Base-by-base conservation (phyloP, 2,797 vertebrate species). In the Microctenopoma lineatum region DNA sequence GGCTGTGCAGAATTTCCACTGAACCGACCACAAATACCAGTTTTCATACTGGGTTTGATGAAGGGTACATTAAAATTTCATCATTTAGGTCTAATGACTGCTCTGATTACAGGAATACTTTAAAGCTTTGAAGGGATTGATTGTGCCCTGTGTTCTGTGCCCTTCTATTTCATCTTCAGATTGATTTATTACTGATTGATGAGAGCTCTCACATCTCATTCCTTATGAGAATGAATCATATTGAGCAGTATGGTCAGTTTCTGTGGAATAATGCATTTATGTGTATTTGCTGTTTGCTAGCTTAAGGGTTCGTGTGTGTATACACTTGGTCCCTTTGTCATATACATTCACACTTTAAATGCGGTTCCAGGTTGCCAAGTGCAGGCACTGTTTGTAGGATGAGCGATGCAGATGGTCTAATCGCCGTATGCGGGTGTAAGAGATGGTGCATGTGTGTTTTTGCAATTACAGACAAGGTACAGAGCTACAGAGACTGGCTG, bases 131-230 rank as follows among this genome's bases (percentile, higher is more conserved):
- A 81, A 84, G 54, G 15, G 64, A 86, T 81, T 84, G 84, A 86
- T 87, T 83, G 70, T 59, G 71, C 73, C 27, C 52, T 47, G 50
- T 71, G 75, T 75, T 67, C 29, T 45, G 48, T 71, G 48, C 61
- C 55, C 55, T 78, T 62, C 59, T 76, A 70, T 81, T 84, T 73
- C 58, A 85, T 86, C 79, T 64, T 39, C 4, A 2, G 27, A 87
- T 88, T 75, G 83, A 92, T 87, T 82, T 72, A 73, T 75, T 55
- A 79, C 72, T 78, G 79, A 88, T 93, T 95, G 92, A 94, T 95
- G 91, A 94, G 91, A 64, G 46, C 77, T 42, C 53, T 48, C 25
- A 61, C 27, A 6, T 61, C 69, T 64, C 55, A 57, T 68, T 70
- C 57, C 59, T 81, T 66, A 73, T 62, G 62, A 87, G 59, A 27